Base-by-base conservation (phyloP, 1,140 invertebrate species). In the Brachionus plicatilis region DNA sequence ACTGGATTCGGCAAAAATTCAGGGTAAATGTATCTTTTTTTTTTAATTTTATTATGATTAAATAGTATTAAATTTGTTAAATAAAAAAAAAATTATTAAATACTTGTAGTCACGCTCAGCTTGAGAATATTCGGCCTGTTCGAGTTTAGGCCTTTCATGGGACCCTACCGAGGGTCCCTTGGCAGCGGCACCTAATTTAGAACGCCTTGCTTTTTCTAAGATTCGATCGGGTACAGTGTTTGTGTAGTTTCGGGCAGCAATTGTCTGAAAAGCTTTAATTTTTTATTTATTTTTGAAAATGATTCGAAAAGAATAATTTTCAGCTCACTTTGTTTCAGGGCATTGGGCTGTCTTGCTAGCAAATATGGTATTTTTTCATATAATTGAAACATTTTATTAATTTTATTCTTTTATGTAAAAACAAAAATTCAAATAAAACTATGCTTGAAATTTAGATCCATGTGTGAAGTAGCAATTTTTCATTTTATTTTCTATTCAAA, bases 1-100 rank as follows among this genome's bases (percentile, higher is more conserved):
- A 94, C 93, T 0, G 95, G 94, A 89, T 95, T 93, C 2, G 96
- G 96, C 66, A 99, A 89, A 91, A 99, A 98, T 90, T 99, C 97
- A 6, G 95, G 95, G 90, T 96, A 98, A 43, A 94, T 90, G 89
- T 93, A 93, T 87, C 96, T 92, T 37, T 70, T 27, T 66, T 27
- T 33, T 17, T 60, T 60, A 20, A 60, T 47, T 50, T 20, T 45
- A 6, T 45, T 50, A 45, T 43, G 5, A 27, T 24, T 14, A 65
- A 24, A 11, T 24, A 37, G 43, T 9, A 33, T 29, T 20, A 11
- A 76, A 43, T 27, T 78, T 50, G 53, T 27, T 45, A 8, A 47
- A 17, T 79, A n/a, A 1, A 53, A 17, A 53, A 50, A 33, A 17
- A 4, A n/a, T n/a, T 17, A 6, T 12, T 37, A 37, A 37, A 37